These are phyloP conservation scores for Zaprionus inermis DNA, from an alignment of 1,140 invertebrate species.

Conservation along the genomic window DNA sequence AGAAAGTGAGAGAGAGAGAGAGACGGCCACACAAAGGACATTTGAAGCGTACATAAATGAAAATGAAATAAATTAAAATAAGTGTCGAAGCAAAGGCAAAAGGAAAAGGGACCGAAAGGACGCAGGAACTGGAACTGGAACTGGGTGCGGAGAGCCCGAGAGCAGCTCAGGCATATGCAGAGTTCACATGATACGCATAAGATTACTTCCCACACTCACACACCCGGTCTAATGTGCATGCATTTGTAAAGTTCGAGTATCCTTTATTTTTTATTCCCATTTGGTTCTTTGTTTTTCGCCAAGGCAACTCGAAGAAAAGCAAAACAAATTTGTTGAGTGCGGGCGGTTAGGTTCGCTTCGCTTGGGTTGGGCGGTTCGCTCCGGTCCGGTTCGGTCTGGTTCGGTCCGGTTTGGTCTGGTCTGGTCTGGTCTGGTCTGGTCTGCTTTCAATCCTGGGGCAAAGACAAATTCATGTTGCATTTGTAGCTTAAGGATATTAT, in stretches of 20 bases:
- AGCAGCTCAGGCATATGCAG: constrained; percentile 44
- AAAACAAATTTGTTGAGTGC: constrained; percentile 51
- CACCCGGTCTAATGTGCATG: constrained; percentile 73
- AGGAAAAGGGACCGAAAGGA: constrained; percentile 65
- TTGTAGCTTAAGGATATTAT: constrained; percentile 81
- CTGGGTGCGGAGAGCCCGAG: constrained; percentile 1
- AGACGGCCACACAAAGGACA: constrained; percentile 50
- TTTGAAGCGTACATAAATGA: constrained; percentile 74
- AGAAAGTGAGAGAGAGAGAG: not conserved
- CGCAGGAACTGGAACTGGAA: constrained; percentile 7
- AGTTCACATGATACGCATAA: constrained; percentile 72
- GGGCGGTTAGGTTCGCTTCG: constrained; percentile 12
- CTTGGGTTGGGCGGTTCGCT: constrained; percentile 19
- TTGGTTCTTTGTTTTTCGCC: constrained; percentile 35
- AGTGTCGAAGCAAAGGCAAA: constrained; percentile 73
- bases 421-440: constrained; percentile 6
- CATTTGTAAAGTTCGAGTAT: constrained; percentile 81
- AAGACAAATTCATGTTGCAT: constrained; percentile 82
- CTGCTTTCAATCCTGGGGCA: constrained; percentile 38
- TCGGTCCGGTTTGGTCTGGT: constrained; percentile 13
- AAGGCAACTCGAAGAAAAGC: constrained; percentile 66
- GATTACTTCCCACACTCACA: constrained; percentile 54
- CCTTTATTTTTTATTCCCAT: constrained; percentile 55
- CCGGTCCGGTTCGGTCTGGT: not conserved
- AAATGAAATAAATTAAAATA: constrained; percentile 82